phyloP scores from a whole-genome alignment of 2,113 vertebrate genomes.

The Phycodurus eques region DNA sequence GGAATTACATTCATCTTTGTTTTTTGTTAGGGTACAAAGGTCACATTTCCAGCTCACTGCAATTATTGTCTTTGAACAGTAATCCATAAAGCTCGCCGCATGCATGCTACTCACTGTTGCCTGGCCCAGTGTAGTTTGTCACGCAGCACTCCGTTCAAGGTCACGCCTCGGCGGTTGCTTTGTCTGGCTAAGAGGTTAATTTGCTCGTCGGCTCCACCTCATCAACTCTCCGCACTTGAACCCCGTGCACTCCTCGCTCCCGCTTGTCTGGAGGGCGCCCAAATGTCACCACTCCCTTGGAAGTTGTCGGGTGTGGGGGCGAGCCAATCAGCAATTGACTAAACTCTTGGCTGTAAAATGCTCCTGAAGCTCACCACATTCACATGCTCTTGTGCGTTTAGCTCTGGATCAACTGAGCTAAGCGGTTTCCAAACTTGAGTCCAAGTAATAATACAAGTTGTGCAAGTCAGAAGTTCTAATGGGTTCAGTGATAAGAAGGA shows the following conservation, averaged over 20 bases:
- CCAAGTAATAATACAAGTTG: slow-evolving; percentile 53
- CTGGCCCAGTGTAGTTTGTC: slow-evolving; percentile 50
- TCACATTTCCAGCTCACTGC: slow-evolving; percentile 2
- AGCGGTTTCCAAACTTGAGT: slow-evolving; percentile 62
- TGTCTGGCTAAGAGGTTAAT: slow-evolving; percentile 65
- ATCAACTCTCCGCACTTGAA: slow-evolving; percentile 64
- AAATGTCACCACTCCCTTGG: slow-evolving; percentile 65
- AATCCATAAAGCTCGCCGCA: slow-evolving; percentile 30
- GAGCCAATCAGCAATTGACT: slow-evolving; percentile 58
- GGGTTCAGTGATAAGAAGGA: slow-evolving; percentile 4
- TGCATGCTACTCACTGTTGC: slow-evolving; percentile 35
- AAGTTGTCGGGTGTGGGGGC: slow-evolving; percentile 39
- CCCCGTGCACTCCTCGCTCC: slow-evolving; percentile 46
- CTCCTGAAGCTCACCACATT: slow-evolving; percentile 49
- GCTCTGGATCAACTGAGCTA: slow-evolving; percentile 60
- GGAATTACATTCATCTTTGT: background rate
- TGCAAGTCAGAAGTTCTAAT: slow-evolving; percentile 48
- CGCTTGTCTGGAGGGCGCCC: slow-evolving; percentile 65
- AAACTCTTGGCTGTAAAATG: slow-evolving; percentile 61
- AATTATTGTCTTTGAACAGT: slow-evolving; percentile 25
- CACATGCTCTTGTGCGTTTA: slow-evolving; percentile 54
- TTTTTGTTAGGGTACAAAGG: background rate
- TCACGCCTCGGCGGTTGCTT: slow-evolving; percentile 51
- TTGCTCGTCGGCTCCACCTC: slow-evolving; percentile 69
- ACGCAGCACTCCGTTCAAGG: slow-evolving; percentile 55